Percentiles rank a stretch among this genome's conserved stretches.
Conservation (phyloP, 1,140 invertebrate species). For the Habropoda laboriosa region DNA sequence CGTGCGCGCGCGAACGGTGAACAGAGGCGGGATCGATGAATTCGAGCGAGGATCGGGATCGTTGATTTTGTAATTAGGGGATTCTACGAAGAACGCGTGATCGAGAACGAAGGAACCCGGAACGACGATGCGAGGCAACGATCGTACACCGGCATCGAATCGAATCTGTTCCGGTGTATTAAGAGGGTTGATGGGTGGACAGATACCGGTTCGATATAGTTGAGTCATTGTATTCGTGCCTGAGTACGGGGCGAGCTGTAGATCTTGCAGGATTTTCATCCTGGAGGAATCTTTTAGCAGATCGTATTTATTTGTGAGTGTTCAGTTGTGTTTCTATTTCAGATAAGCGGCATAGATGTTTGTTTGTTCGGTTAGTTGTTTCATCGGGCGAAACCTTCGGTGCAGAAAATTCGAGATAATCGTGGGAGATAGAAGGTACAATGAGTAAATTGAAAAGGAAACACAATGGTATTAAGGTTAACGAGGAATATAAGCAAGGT, state of each 20-base stretch:
- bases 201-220: conserved; percentile 30
- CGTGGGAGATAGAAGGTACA: too few species aligned
- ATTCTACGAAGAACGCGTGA: conserved; percentile 50
- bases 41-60: conserved; percentile 51
- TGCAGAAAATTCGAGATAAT: too few species aligned
- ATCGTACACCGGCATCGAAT: not conserved
- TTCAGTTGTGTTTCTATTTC: not conserved
- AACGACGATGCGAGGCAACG: conserved; percentile 17
- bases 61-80: conserved; percentile 53
- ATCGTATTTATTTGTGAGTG: too few species aligned
- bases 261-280: not conserved
- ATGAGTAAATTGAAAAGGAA: too few species aligned
- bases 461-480: too few species aligned
- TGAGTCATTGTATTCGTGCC: not conserved
- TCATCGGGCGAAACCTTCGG: too few species aligned
- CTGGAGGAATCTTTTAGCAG: not conserved
- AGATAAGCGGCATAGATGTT: not conserved
- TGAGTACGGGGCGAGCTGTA: not conserved
- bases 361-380: too few species aligned
- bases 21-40: conserved; percentile 43
- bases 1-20: conserved; percentile 26
- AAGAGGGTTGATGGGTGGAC: conserved; percentile 36
- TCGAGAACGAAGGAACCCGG: conserved; percentile 41
- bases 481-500: too few species aligned
- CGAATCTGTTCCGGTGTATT: conserved; percentile 24